Evolutionary conservation across 2,888 invertebrate species (phyloP), one percentile per base, ranked within the genome.

Genomic region (Acheta domesticus): DNA sequence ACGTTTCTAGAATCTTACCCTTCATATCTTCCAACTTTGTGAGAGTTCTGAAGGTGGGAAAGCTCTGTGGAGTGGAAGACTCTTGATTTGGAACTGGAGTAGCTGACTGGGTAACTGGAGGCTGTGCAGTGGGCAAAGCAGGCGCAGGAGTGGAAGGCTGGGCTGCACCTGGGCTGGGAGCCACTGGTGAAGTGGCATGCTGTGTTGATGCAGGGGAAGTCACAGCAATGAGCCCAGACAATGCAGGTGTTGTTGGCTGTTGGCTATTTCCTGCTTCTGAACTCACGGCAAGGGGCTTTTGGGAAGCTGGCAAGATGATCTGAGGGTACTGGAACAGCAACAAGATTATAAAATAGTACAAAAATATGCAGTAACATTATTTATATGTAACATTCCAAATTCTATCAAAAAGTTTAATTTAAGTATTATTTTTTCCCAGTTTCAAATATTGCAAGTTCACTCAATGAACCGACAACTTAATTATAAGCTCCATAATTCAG

Each of bases 11-110:
- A 36, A 48, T n/a, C 78, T 81, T 83, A 87, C 88, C 90, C 89
- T 97, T 97, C 95, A 98, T 96, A 85, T 97, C 97, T 86, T 97
- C 96, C 84, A 98, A 89, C 82, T 96, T 93, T 48, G 92, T 90
- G 23, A 89, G 85, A 74, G 89, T 88, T 84, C 89, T 19, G 85
- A 85, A 82, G 85, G 85, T 78, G 84, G 78, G 79, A 36, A 36
- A 84, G 85, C 81, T 87, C 87, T 19, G n/a, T 82, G 82, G 16
- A 83, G 76, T 75, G 82, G 80, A 81, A 88, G 85, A 12, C 85
- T 82, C 20, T 84, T 83, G 84, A 85, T 84, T 2, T 21, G 78
- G 12, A 78, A 80, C 74, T 74, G 80, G 62, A 50, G 77, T 23
- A 49, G 80, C n/a, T 62, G 77, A 36, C 75, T 78, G 62, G 48